Evolutionary conservation across 2,888 invertebrate genomes (phyloP).

Genomic region (Agrilus mali): DNA sequence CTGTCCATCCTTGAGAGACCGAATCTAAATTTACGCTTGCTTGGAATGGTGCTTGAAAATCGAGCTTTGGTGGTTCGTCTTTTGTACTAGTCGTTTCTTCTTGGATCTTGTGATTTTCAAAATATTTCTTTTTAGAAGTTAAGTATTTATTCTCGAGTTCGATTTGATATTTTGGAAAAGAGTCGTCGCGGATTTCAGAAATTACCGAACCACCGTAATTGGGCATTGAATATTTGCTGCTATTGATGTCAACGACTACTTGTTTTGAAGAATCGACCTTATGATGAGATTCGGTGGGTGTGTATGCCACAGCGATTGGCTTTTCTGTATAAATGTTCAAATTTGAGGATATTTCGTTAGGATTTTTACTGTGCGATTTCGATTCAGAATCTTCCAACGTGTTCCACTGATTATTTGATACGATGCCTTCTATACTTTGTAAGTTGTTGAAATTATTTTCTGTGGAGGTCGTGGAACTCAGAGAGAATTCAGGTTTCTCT

Average conservation of each 20-base stretch:
- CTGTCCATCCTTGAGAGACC: slow-evolving; percentile 49
- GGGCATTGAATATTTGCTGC: slow-evolving; percentile 33
- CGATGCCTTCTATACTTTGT: slow-evolving; percentile 23
- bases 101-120: slow-evolving; percentile 11
- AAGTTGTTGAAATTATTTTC: slow-evolving; percentile 23
- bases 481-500: slow-evolving; percentile 42
- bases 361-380: slow-evolving; percentile 14
- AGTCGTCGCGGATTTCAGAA: slow-evolving; percentile 31
- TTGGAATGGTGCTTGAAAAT: slow-evolving; percentile 57
- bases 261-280: slow-evolving; percentile 12
- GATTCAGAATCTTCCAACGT: slow-evolving; percentile 33
- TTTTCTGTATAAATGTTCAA: slow-evolving; percentile 38
- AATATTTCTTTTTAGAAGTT: slow-evolving; percentile 6
- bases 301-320: slow-evolving; percentile 53
- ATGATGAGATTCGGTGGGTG: slow-evolving; percentile 40
- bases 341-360: slow-evolving; percentile 29
- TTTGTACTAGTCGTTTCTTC: slow-evolving; percentile 11
- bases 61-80: slow-evolving; percentile 33
- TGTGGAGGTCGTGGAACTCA: slow-evolving; percentile 31
- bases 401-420: slow-evolving; percentile 30
- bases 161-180: slow-evolving; percentile 1
- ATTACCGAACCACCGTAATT: slow-evolving; percentile 38
- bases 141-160: slow-evolving; percentile 4
- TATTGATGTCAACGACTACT: slow-evolving; percentile 1
- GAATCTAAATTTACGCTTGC: slow-evolving; percentile 50